Base-by-base conservation (phyloP, 2,888 invertebrate species). In the Cetonia aurata region DNA sequence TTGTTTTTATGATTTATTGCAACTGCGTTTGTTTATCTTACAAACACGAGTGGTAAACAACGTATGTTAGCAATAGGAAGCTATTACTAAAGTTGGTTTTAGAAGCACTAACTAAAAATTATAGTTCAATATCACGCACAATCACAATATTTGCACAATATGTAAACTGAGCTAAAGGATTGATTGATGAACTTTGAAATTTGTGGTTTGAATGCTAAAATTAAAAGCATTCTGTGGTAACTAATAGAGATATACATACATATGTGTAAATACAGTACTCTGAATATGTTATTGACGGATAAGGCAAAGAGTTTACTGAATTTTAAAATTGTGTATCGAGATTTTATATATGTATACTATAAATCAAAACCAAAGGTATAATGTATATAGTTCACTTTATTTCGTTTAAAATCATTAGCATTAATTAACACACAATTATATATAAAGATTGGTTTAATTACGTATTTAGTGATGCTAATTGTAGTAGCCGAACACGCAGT, bases 91-190 rank as follows among this genome's bases (percentile, higher is more conserved):
- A 52, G 44, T 10, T 48, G n/a, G 25, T 60, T 60, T 31, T 46
- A 12, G 25, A 46, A 62, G n/a, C 33, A 37, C 50, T 10, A 52
- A 50, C 17, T 65, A 65, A 65, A 65, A 65, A 50, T 50, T 37
- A 17, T 31, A 62, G 37, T 48, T 50, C 50, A 50, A 65, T 65
- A 52, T 37, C 50, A 17, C 6, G 15, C 6, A 37, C n/a, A 15
- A 37, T 65, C 37, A 17, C 33, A 65, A 65, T 65, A 65, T 65
- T 50, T 65, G 50, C 37, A 52, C 50, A 65, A 50, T 10, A 50
- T 46, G n/a, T 25, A 37, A 50, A 13, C 10, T 44, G 50, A 41
- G 37, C 25, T 15, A 37, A 15, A 65, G 50, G 33, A 50, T 50
- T 50, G 17, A 33, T 10, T 50, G 17, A 48, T 50, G 50, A 50